A percentile compares a stretch with the other conserved stretches of the same genome.
Evolutionary conservation across 2,888 invertebrate genomes (phyloP).

Genomic region (Limnephilus marmoratus): DNA sequence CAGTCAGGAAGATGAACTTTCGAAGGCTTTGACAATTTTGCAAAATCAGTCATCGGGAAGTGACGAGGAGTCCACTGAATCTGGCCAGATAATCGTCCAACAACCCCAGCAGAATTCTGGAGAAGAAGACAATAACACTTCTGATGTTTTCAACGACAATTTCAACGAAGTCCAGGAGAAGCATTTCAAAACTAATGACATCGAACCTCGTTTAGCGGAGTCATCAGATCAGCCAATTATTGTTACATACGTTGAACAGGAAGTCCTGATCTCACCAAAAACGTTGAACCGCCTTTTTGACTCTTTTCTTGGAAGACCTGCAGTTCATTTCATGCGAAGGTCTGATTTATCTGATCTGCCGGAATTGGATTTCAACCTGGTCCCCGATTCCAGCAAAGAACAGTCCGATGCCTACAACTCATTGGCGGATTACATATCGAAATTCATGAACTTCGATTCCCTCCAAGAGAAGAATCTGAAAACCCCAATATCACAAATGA

Average conservation of each 20-base stretch:
- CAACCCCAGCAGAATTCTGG: not conserved
- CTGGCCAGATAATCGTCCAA: not conserved
- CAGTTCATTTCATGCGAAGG: conserved; percentile 11
- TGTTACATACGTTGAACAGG: not conserved
- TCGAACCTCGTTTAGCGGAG: not conserved
- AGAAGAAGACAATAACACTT: not conserved
- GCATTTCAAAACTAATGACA: not conserved
- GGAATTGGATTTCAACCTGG: not conserved
- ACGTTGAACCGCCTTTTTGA: not conserved
- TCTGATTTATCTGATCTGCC: not conserved
- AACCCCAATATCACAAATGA: not conserved
- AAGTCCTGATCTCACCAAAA: conserved; percentile 2
- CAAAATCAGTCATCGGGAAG: not conserved
- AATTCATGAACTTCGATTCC: not conserved
- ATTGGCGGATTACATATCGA: not conserved
- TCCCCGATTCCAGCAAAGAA: not conserved
- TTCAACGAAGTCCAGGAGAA: not conserved
- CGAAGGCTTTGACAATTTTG: not conserved
- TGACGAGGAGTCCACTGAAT: not conserved
- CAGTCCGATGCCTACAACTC: not conserved
- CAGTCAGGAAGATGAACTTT: not conserved
- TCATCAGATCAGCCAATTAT: not conserved
- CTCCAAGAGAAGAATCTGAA: not conserved
- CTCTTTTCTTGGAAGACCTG: not conserved
- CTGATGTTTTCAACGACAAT: not conserved